Conservation (phyloP, 2,888 invertebrate genomes). For the Syrista parreyssii region DNA sequence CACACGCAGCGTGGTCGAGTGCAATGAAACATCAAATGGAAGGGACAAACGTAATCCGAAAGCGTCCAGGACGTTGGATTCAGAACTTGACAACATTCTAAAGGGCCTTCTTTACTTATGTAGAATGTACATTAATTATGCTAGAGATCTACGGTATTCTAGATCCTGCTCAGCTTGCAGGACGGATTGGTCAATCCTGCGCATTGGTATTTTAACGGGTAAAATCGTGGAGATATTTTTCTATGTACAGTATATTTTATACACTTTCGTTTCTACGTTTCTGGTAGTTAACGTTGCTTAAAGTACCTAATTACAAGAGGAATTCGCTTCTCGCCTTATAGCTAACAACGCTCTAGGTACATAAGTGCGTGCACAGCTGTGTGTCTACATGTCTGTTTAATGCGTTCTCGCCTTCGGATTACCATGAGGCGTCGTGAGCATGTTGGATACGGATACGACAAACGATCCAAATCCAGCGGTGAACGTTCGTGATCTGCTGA, state of each 20-base stretch:
- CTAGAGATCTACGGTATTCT: neutral
- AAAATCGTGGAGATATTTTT: neutral
- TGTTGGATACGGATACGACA: neutral
- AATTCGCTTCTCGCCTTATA: neutral
- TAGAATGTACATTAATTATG: neutral
- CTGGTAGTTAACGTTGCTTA: neutral
- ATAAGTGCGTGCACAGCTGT: neutral
- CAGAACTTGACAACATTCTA: neutral
- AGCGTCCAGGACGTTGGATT: neutral
- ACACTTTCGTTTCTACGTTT: neutral
- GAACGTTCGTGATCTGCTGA: neutral
- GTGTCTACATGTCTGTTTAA: neutral
- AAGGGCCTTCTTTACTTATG: neutral
- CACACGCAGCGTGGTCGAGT: neutral
- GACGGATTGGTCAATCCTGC: neutral
- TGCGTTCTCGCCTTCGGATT: neutral
- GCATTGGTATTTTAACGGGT: neutral
- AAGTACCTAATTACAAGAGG: neutral
- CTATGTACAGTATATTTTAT: neutral
- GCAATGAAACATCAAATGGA: neutral
- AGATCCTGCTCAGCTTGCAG: neutral
- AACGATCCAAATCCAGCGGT: neutral
- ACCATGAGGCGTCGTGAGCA: neutral
- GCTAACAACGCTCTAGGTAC: neutral
- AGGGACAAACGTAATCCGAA: neutral